Evolutionary conservation across 1,140 invertebrate species (phyloP).

Genomic region (Drosophila biarmipes): DNA sequence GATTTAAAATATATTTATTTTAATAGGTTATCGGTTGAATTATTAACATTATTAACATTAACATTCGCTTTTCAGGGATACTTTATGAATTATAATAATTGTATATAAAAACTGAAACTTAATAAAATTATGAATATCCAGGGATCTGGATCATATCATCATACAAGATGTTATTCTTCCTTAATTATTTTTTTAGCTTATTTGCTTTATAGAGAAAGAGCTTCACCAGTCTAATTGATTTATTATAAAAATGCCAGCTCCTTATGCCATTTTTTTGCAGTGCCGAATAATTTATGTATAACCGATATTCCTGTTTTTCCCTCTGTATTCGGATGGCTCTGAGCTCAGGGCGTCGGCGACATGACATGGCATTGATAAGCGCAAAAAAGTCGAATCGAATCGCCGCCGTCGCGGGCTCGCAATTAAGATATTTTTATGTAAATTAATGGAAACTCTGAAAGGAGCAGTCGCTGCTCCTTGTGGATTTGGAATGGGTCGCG

Average conservation of each 20-base stretch:
- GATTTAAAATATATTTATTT: too few species aligned
- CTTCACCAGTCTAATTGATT: too few species aligned
- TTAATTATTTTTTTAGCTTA: too few species aligned
- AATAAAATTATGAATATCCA: too few species aligned
- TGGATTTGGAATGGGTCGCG: constrained; percentile 5
- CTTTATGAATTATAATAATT: too few species aligned
- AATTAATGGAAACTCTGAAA: constrained; percentile 61
- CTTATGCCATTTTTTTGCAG: not conserved
- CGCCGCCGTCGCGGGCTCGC: constrained; percentile 39
- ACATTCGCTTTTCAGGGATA: too few species aligned
- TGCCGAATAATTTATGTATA: not conserved
- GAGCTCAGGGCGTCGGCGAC: constrained; percentile 55
- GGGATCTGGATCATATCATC: too few species aligned
- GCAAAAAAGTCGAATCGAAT: constrained; percentile 22
- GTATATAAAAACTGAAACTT: too few species aligned
- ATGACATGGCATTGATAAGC: constrained; percentile 75
- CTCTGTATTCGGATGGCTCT: not conserved
- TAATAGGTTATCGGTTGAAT: too few species aligned
- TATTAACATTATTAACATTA: too few species aligned
- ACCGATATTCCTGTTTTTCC: not conserved
- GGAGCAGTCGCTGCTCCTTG: not conserved
- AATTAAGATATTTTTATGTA: constrained; percentile 83
- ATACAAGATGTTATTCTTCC: too few species aligned
- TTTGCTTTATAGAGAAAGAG: too few species aligned
- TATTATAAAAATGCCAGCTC: not conserved